Conservation (phyloP, 2,797 vertebrate genomes). For the Austrolebias charrua region DNA sequence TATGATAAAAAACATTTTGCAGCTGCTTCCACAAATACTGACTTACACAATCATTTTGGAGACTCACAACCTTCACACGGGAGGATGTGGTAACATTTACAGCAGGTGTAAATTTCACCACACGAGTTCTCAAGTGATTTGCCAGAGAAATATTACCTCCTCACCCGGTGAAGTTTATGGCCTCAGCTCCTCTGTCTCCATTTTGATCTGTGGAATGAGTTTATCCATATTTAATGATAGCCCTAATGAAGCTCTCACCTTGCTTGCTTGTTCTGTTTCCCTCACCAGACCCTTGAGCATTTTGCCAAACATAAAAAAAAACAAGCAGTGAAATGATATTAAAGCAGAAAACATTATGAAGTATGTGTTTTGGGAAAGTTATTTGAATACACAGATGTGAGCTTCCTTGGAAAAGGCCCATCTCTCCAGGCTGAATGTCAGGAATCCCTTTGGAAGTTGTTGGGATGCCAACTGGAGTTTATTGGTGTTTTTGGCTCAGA, state of each 20-base stretch:
- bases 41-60: constrained; percentile 27
- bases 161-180: constrained; percentile 14
- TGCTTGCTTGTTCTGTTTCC: constrained; percentile 36
- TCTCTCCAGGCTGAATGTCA: constrained; percentile 52
- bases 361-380: not conserved
- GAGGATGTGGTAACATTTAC: constrained; percentile 10
- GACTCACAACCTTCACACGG: constrained; percentile 3
- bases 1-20: constrained; percentile 10
- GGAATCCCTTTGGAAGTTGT: constrained; percentile 37
- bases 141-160: constrained; percentile 5
- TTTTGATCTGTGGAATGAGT: constrained; percentile 58
- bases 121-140: constrained; percentile 19
- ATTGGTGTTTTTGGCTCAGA: constrained; percentile 42
- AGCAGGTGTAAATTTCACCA: constrained; percentile 9
- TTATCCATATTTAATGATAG: constrained; percentile 60
- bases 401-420: constrained; percentile 27
- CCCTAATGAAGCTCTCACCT: constrained; percentile 55
- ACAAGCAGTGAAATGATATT: not conserved
- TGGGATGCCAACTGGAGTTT: constrained; percentile 39
- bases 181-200: constrained; percentile 29
- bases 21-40: constrained; percentile 35
- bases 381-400: not conserved
- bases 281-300: constrained; percentile 9
- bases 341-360: constrained; percentile 2
- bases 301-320: constrained; percentile 7